Percentiles rank a stretch among this genome's conserved stretches.
Conservation (phyloP, 2,113 vertebrate species). For the Maccullochella peelii region DNA sequence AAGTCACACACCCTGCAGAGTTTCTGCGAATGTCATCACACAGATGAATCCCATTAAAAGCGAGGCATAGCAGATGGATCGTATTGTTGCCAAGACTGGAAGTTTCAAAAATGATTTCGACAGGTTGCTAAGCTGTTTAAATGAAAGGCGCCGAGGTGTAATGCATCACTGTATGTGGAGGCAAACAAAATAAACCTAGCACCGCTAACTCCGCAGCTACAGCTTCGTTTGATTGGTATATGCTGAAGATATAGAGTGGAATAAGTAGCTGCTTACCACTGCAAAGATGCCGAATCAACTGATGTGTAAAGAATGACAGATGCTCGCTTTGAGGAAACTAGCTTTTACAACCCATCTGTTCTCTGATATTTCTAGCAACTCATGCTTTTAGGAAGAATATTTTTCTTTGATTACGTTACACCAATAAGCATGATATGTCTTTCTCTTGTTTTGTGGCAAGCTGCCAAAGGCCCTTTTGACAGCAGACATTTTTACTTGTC, state of each 20-base stretch:
- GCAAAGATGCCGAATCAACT: constrained; percentile 9
- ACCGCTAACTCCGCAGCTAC: constrained; percentile 36
- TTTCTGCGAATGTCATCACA: constrained; percentile 63
- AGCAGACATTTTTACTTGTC: neutral
- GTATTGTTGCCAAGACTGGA: constrained; percentile 51
- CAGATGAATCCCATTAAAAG: constrained; percentile 65
- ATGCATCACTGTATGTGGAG: constrained; percentile 21
- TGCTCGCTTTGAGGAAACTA: neutral
- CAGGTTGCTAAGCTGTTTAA: constrained; percentile 62
- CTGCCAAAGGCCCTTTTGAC: neutral
- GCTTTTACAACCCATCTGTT: neutral
- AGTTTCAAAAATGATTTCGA: constrained; percentile 42
- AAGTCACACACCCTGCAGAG: constrained; percentile 49
- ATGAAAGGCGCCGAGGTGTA: constrained; percentile 34
- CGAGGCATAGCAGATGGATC: constrained; percentile 54
- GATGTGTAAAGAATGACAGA: neutral
- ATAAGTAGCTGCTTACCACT: neutral
- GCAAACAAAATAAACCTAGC: constrained; percentile 40
- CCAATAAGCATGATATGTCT: neutral
- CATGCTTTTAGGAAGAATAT: neutral
- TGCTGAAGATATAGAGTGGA: constrained; percentile 1
- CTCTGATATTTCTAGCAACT: neutral
- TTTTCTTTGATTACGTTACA: neutral
- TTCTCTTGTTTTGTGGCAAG: neutral
- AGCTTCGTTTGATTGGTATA: constrained; percentile 12